Conservation (phyloP, 2,888 invertebrate species). For the Phaonia tiefii region DNA sequence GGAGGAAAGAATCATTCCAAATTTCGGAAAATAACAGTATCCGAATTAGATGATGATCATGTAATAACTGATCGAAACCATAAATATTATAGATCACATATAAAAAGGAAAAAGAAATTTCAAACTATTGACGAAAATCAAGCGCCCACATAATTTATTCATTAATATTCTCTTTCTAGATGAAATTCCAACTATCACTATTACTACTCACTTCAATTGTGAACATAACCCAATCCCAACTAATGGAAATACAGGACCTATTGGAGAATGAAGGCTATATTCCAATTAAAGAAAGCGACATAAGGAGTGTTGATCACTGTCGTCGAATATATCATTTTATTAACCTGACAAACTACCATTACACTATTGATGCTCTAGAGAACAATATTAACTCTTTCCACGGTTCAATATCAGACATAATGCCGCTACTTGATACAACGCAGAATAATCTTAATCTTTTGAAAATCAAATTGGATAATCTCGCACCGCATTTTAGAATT, state of each 20-base stretch:
- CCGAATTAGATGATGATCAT: not conserved
- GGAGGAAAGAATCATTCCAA: not conserved
- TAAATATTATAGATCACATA: constrained; percentile 2
- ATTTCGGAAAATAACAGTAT: constrained; percentile 6
- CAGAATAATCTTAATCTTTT: constrained; percentile 1
- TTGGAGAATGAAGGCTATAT: constrained; percentile 38
- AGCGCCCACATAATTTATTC: not conserved
- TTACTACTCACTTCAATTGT: constrained; percentile 5
- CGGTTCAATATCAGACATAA: constrained; percentile 8
- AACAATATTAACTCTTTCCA: constrained; percentile 29
- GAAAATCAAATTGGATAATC: constrained; percentile 11
- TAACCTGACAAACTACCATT: constrained; percentile 26
- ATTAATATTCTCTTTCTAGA: not conserved
- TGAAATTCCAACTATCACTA: constrained; percentile 22
- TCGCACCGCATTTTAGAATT: constrained; percentile 31
- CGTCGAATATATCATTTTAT: constrained; percentile 20
- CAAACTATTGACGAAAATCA: not conserved
- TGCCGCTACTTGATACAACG: constrained; percentile 3
- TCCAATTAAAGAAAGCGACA: constrained; percentile 29
- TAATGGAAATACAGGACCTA: constrained; percentile 36
- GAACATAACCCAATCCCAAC: too few species aligned
- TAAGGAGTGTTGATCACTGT: constrained; percentile 34
- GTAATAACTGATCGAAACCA: not conserved
- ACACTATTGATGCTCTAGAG: constrained; percentile 20
- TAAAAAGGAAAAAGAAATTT: not conserved